Evolutionary conservation across 2,113 vertebrate genomes (phyloP).

Genomic region (Glaucidium brasilianum): DNA sequence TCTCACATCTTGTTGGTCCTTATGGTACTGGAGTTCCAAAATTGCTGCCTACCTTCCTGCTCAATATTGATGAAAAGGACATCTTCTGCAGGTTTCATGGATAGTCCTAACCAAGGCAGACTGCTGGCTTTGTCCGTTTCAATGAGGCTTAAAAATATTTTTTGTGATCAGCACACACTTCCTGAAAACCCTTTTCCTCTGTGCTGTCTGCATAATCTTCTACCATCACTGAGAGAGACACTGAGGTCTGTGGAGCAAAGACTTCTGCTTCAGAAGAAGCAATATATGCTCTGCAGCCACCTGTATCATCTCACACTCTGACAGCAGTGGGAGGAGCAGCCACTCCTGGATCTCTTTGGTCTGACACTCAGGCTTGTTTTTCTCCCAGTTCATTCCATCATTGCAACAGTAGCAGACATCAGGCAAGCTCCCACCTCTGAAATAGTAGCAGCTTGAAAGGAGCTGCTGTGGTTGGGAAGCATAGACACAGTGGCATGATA

Average conservation of each 20-base stretch:
- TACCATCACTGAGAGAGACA: background rate
- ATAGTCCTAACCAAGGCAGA: background rate
- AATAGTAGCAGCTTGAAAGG: background rate
- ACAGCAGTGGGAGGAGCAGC: background rate
- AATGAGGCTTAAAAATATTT: background rate
- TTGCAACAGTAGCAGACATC: background rate
- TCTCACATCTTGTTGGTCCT: background rate
- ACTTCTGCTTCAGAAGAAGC: background rate
- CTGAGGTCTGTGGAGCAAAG: background rate
- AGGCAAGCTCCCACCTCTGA: background rate
- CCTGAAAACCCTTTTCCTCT: background rate
- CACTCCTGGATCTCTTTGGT: background rate
- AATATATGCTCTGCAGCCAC: background rate
- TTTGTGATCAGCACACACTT: background rate
- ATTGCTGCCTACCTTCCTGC: background rate
- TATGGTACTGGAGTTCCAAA: background rate
- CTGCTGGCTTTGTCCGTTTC: background rate
- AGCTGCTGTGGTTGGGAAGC: background rate
- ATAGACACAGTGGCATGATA: rapidly evolving
- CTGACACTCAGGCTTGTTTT: background rate
- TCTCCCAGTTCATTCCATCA: background rate
- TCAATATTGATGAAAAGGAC: background rate
- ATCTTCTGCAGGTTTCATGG: background rate
- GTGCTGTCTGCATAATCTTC: background rate
- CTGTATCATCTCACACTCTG: background rate